These are phyloP conservation scores for Trichonephila inaurata DNA, from an alignment of 1,140 invertebrate species.

Conservation along the genomic window DNA sequence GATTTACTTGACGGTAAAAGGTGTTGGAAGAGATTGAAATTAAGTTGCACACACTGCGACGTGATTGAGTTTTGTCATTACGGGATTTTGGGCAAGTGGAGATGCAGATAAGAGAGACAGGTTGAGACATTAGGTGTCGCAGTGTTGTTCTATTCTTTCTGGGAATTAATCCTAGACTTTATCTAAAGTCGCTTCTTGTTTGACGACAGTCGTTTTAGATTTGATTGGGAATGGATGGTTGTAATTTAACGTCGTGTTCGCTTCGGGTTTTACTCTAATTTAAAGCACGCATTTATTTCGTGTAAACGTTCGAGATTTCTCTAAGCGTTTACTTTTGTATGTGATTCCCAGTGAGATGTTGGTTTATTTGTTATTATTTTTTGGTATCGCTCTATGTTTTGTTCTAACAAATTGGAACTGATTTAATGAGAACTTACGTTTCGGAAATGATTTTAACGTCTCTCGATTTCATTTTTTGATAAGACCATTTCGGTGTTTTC, in stretches of 20 bases:
- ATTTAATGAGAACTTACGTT: not conserved
- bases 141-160: slow-evolving; percentile 5
- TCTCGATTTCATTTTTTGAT: not conserved
- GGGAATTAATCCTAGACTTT: slow-evolving; percentile 64
- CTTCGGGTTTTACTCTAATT: slow-evolving; percentile 25
- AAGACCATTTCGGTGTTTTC: not conserved
- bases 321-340: not conserved
- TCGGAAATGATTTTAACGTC: not conserved
- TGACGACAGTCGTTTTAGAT: slow-evolving; percentile 4
- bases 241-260: slow-evolving; percentile 33
- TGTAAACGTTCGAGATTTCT: not conserved
- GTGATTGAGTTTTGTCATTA: slow-evolving; percentile 73
- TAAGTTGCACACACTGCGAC: not conserved
- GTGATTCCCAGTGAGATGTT: not conserved
- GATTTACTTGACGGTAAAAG: slow-evolving; percentile 6
- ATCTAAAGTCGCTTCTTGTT: slow-evolving; percentile 31
- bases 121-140: slow-evolving; percentile 47
- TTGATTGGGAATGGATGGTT: slow-evolving; percentile 59
- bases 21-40: slow-evolving; percentile 9
- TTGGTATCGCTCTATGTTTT: not conserved
- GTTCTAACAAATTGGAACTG: not conserved
- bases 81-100: not conserved
- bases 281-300: slow-evolving; percentile 3
- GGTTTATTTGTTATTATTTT: not conserved
- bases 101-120: slow-evolving; percentile 59